Evolutionary conservation across 1,140 invertebrate species (phyloP).

Genomic region (Chelonus insularis): DNA sequence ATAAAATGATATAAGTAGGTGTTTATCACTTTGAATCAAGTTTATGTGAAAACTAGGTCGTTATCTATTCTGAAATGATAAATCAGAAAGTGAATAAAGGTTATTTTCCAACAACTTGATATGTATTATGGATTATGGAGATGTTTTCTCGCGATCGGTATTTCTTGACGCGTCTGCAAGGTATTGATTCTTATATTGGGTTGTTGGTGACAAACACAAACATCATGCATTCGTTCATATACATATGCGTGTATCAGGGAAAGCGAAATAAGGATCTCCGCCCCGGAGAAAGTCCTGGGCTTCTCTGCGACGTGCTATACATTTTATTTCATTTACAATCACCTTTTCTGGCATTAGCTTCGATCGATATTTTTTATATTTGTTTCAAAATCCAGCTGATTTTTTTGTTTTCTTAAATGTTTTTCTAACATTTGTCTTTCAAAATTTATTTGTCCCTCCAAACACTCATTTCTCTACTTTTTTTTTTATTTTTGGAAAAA

Average conservation of each 20-base stretch:
- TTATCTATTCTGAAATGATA: not conserved
- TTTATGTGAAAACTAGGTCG: not conserved
- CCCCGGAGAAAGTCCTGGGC: conserved; percentile 45
- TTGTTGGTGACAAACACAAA: not conserved
- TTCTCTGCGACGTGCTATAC: conserved; percentile 25
- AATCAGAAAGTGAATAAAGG: not conserved
- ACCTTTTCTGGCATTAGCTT: conserved; percentile 19
- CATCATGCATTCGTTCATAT: not conserved
- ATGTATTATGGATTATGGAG: conserved; percentile 5
- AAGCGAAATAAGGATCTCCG: conserved; percentile 48
- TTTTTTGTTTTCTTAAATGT: not conserved
- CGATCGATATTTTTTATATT: not conserved
- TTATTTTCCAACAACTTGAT: too few relatives aligned
- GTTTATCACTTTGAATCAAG: not conserved
- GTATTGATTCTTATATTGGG: not conserved
- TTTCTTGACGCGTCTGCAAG: conserved; percentile 12
- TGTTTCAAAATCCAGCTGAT: not conserved
- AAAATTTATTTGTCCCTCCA: too few relatives aligned
- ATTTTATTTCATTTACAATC: conserved; percentile 38
- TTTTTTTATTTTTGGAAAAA: too few relatives aligned
- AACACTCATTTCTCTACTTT: too few relatives aligned
- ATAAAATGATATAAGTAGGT: too few relatives aligned
- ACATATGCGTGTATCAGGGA: conserved; percentile 38
- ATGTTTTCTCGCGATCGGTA: conserved; percentile 17
- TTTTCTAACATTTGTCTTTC: not conserved